These are phyloP conservation scores for Argyrosomus regius DNA, from an alignment of 2,797 vertebrate species.

Conservation along the genomic window DNA sequence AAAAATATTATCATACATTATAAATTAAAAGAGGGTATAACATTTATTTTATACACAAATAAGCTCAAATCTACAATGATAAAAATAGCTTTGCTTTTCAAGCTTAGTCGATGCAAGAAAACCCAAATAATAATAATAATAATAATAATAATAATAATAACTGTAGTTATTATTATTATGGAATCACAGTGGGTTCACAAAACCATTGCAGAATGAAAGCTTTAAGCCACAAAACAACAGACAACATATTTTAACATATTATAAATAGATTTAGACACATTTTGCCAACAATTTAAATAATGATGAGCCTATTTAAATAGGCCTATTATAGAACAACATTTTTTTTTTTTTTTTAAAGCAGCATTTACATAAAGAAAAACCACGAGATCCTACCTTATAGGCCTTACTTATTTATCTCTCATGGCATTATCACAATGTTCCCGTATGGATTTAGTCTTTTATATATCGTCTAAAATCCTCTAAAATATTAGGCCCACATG, in stretches of 20 bases:
- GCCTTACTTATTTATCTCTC: background rate
- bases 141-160: slow-evolving; percentile 21
- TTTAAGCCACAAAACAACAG: slow-evolving; percentile 71
- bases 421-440: slow-evolving; percentile 15
- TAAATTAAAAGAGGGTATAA: slow-evolving; percentile 59
- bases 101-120: slow-evolving; percentile 49
- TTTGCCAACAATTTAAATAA: slow-evolving; percentile 56
- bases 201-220: slow-evolving; percentile 48
- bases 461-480: background rate
- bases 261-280: slow-evolving; percentile 70
- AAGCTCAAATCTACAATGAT: slow-evolving; percentile 48
- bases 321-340: slow-evolving; percentile 10
- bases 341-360: slow-evolving; percentile 32
- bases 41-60: slow-evolving; percentile 62
- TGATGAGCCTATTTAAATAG: slow-evolving; percentile 46
- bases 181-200: slow-evolving; percentile 25
- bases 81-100: slow-evolving; percentile 67
- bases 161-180: slow-evolving; percentile 5
- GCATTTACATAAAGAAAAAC: slow-evolving; percentile 35
- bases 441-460: background rate
- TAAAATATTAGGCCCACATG: slow-evolving; percentile 1
- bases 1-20: slow-evolving; percentile 57
- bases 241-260: slow-evolving; percentile 52
- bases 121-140: slow-evolving; percentile 45
- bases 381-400: background rate